These are phyloP conservation scores for Lepidurus packardi DNA, from an alignment of 1,140 invertebrate species.

Conservation along the genomic window DNA sequence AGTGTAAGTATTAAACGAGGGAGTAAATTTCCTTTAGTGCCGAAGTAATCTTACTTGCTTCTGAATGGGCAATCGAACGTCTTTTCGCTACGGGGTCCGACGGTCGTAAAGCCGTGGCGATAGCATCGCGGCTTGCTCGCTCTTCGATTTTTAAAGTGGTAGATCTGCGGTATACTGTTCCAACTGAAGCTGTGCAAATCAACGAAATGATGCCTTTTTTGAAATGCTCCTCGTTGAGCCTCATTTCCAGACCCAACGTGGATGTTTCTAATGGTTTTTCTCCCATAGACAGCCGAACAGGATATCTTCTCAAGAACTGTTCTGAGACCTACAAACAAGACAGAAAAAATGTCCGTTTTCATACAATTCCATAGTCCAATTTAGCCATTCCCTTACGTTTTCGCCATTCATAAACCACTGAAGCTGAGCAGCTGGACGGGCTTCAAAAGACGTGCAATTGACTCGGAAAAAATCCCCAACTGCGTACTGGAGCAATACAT, in stretches of 20 bases:
- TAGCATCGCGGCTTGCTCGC: slow-evolving; percentile 16
- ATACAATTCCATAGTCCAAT: not conserved
- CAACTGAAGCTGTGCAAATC: slow-evolving; percentile 28
- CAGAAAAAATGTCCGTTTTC: not conserved
- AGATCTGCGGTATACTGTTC: slow-evolving; percentile 27
- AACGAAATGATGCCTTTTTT: slow-evolving; percentile 20
- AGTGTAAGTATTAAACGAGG: not conserved
- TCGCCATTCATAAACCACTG: slow-evolving; percentile 33
- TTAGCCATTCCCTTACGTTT: slow-evolving; percentile 22
- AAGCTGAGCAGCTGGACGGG: slow-evolving; percentile 25
- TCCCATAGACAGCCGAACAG: slow-evolving; percentile 25
- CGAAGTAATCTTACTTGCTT: slow-evolving; percentile 15
- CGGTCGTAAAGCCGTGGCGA: slow-evolving; percentile 13
- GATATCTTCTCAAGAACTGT: slow-evolving; percentile 6
- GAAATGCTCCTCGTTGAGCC: slow-evolving; percentile 12
- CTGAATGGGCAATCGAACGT: slow-evolving; percentile 12
- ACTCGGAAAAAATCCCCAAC: slow-evolving; percentile 26
- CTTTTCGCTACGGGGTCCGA: slow-evolving; percentile 12
- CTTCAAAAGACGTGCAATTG: slow-evolving; percentile 33
- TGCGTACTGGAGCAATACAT: slow-evolving; percentile 25
- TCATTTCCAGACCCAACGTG: slow-evolving; percentile 27
- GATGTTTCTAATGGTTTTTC: slow-evolving; percentile 28
- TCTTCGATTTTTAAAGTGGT: slow-evolving; percentile 25
- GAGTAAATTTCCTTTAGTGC: not conserved
- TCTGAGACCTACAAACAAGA: not conserved